These are phyloP conservation scores for Chrysocyon brachyurus DNA, from an alignment of 2,797 vertebrate genomes.

Conservation along the genomic window DNA sequence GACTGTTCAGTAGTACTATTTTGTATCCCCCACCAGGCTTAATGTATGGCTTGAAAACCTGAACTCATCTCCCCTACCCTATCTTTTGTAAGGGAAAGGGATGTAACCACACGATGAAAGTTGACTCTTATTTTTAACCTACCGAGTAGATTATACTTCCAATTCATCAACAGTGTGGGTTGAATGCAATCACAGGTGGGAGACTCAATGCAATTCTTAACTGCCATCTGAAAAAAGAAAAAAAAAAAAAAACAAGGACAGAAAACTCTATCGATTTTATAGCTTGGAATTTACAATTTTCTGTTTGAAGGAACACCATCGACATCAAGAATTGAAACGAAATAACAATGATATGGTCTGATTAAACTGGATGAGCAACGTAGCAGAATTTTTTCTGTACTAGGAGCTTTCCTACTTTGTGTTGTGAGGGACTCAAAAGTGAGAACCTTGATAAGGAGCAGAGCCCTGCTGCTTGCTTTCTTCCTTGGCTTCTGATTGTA, in stretches of 20 bases:
- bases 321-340: conserved; percentile 20
- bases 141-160: conserved; percentile 38
- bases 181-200: not conserved
- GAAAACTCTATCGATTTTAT: not conserved
- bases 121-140: not conserved
- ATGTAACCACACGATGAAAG: not conserved
- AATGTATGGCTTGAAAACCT: not conserved
- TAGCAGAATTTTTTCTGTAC: not conserved
- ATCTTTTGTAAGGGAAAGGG: not conserved
- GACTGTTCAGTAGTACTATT: not conserved
- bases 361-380: not conserved
- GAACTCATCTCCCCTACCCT: not conserved
- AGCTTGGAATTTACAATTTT: conserved; percentile 40
- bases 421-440: not conserved
- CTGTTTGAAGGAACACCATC: conserved; percentile 6
- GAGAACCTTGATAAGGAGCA: not conserved
- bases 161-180: conserved; percentile 19
- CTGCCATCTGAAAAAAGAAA: not conserved
- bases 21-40: not conserved
- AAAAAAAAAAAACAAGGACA: not conserved
- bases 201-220: not conserved
- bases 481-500: not conserved
- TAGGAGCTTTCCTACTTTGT: not conserved
- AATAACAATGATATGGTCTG: not conserved
- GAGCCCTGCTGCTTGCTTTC: not conserved